phyloP scores from a whole-genome alignment of 2,113 vertebrate species.

The Nyctereutes procyonoides region DNA sequence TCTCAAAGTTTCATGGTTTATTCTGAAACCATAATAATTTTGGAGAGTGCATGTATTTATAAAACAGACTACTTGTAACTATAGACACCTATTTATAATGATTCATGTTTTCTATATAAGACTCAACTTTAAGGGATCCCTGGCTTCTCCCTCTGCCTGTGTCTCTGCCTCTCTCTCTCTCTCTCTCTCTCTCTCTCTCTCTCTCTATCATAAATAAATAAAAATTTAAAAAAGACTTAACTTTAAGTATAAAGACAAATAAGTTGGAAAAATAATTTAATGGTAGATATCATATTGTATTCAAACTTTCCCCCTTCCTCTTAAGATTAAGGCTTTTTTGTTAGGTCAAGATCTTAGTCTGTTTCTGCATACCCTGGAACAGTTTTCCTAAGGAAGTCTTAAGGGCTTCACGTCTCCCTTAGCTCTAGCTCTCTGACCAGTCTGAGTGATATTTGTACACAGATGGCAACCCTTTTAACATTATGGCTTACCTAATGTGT shows the following conservation, averaged over 20 bases:
- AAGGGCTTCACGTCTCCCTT: accelerated
- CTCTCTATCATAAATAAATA: too few species aligned
- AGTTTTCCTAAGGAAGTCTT: neutral
- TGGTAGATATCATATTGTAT: neutral
- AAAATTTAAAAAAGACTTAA: too few species aligned
- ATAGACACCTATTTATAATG: neutral
- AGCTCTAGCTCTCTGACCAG: neutral
- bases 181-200: too few species aligned
- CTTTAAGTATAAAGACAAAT: neutral
- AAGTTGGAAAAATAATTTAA: neutral
- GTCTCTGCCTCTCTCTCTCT: too few species aligned
- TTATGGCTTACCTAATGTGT: neutral
- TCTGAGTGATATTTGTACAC: neutral
- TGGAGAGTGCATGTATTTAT: accelerated
- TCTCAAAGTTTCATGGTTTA: neutral
- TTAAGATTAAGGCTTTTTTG: neutral
- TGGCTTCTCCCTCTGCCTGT: too few species aligned
- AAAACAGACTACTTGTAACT: neutral
- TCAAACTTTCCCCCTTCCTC: neutral
- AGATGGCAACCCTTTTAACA: neutral
- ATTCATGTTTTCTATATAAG: neutral
- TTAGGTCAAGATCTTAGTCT: neutral
- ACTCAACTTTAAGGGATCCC: neutral
- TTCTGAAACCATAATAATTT: neutral
- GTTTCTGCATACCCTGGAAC: neutral